Conservation (phyloP, 2,113 vertebrate genomes). For the Daboia siamensis region DNA sequence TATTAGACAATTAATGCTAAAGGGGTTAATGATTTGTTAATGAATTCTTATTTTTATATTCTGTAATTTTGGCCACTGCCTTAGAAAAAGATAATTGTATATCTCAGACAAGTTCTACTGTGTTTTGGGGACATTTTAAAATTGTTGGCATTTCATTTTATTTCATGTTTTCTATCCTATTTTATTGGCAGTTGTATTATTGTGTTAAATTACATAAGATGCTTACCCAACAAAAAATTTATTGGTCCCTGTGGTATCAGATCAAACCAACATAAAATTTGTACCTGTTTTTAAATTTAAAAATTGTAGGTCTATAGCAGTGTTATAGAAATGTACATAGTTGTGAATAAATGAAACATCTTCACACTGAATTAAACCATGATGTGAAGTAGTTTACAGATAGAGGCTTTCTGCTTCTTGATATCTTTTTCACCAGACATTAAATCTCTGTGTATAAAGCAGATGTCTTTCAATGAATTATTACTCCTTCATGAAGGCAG, state of each 20-base stretch:
- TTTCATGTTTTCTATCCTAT: not conserved
- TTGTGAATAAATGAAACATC: not conserved
- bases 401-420: not conserved
- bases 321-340: not conserved
- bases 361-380: not conserved
- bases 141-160: not conserved
- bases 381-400: not conserved
- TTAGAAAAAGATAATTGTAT: not conserved
- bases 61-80: not conserved
- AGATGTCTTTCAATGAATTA: not conserved
- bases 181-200: not conserved
- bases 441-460: not conserved
- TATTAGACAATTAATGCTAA: not conserved
- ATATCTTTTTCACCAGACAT: not conserved
- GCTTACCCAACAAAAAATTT: not conserved
- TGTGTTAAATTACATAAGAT: not conserved
- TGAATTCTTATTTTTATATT: not conserved
- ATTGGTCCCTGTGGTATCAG: not conserved
- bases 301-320: not conserved
- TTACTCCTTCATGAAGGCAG: not conserved
- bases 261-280: not conserved
- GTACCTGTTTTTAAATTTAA: not conserved
- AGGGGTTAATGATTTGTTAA: not conserved
- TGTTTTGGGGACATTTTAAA: not conserved
- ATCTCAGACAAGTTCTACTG: not conserved